Evolutionary conservation across 2,888 invertebrate genomes (phyloP), one percentile per base, ranked within the genome.

Genomic region (Dryocosmus kuriphilus): DNA sequence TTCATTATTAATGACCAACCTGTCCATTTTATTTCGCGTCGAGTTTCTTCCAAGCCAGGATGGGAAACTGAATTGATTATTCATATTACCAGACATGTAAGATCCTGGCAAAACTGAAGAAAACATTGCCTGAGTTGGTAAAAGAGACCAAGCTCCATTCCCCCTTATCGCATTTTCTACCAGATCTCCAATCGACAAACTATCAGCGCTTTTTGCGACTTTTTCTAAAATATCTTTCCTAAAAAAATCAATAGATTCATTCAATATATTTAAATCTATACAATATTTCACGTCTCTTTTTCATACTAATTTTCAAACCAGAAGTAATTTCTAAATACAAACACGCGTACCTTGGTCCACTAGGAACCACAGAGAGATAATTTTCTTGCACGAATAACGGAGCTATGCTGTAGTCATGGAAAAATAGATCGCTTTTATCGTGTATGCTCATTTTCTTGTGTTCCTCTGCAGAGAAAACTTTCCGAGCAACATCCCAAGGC

Each of bases 301-400:
- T 61, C 24, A 4, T 61, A 4, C 4, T 61, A 61, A 27, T 61
- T 19, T 11, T 46, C 75, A 55, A 46, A 46, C 24, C 55, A 57
- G 60, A 22, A 62, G 19, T 22, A 35, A 38, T 62, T 63, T n/a
- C 16, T 65, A 38, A 67, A 60, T 38, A 30, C 16, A 65, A 22
- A 16, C 38, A 75, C 2, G 24, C 92, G 91, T 92, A 96, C 96
- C 94, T 95, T 35, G 95, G 94, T 79, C 94, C 95, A 79, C 94
- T 94, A 0, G 98, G 98, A n/a, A 92, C 91, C 1, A 97, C 97
- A 83, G 94, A 94, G 24, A 97, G 92, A 92, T 99, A 99, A 92
- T 99, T 99, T 91, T 99, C 99, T 88, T 99, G 98, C 0, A 99
- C 98, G 92, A 99, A 99, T 19, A 99, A 93, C 1, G 99, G 98